phyloP scores from a whole-genome alignment of 1,140 invertebrate species.

The Diorhabda elongata region DNA sequence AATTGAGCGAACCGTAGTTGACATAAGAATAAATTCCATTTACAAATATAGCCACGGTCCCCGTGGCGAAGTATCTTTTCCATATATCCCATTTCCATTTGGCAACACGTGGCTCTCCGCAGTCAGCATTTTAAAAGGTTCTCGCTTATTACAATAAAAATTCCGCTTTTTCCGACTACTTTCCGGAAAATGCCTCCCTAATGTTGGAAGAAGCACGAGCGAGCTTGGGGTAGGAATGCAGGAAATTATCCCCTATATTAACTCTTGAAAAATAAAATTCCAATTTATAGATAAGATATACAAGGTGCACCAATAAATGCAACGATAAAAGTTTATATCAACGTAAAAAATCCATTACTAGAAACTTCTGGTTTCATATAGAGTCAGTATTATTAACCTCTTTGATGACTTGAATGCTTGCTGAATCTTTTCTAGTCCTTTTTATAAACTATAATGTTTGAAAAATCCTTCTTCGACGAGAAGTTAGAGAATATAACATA shows the following conservation, averaged over 20 bases:
- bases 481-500: no score
- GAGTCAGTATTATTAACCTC: no score
- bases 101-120: constrained; percentile 28
- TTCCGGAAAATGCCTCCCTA: constrained; percentile 22
- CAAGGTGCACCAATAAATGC: no score
- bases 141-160: constrained; percentile 36
- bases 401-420: no score
- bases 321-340: no score
- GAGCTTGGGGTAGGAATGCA: neutral
- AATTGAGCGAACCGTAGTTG: constrained; percentile 15
- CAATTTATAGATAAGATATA: no score
- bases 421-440: no score
- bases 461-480: no score
- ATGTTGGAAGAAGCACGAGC: constrained; percentile 16
- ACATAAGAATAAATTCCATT: constrained; percentile 29
- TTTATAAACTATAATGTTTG: no score
- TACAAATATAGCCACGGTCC: constrained; percentile 26
- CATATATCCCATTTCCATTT: constrained; percentile 26
- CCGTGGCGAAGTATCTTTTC: constrained; percentile 26
- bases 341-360: no score
- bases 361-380: no score
- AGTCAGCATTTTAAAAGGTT: constrained; percentile 31
- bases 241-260: neutral
- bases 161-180: constrained; percentile 11
- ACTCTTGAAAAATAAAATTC: no score